phyloP scores from a whole-genome alignment of 2,888 invertebrate species.

The Cheilosia vulpina region DNA sequence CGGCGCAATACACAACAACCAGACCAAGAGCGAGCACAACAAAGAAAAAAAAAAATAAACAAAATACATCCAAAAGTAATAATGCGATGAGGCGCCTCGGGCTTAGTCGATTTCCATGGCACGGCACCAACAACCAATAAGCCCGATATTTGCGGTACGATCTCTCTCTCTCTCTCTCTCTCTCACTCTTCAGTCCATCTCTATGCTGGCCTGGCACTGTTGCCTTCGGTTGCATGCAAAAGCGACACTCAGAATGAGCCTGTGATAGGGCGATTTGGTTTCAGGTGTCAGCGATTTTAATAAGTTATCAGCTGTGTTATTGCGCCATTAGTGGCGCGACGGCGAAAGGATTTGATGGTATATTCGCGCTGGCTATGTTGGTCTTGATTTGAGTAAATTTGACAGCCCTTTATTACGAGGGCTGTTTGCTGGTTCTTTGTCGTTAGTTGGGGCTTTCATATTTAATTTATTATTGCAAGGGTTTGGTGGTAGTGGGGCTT shows the following conservation, averaged over 20 bases:
- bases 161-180: neutral
- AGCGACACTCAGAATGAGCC: slow-evolving; percentile 47
- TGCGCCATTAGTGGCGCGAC: slow-evolving; percentile 60
- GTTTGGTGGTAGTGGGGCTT: no score
- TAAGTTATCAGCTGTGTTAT: slow-evolving; percentile 76
- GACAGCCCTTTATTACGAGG: slow-evolving; percentile 59
- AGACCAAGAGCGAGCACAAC: slow-evolving; percentile 14
- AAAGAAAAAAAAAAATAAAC: slow-evolving; percentile 30
- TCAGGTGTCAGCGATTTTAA: slow-evolving; percentile 80
- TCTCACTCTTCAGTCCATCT: slow-evolving; percentile 4
- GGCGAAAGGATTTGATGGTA: slow-evolving; percentile 30
- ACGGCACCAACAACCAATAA: slow-evolving; percentile 40
- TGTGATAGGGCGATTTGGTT: slow-evolving; percentile 78
- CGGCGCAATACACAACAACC: neutral
- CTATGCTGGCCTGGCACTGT: neutral
- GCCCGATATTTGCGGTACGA: slow-evolving; percentile 48
- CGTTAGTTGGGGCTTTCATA: neutral
- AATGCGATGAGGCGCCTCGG: slow-evolving; percentile 55
- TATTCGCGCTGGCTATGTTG: slow-evolving; percentile 21
- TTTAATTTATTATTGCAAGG: neutral
- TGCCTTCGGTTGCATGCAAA: slow-evolving; percentile 40
- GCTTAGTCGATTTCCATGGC: slow-evolving; percentile 62
- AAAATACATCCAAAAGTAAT: slow-evolving; percentile 70
- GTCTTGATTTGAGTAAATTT: slow-evolving; percentile 51
- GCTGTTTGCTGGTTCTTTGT: slow-evolving; percentile 2